phyloP scores from a whole-genome alignment of 1,140 invertebrate species.

The Euura lappo region DNA sequence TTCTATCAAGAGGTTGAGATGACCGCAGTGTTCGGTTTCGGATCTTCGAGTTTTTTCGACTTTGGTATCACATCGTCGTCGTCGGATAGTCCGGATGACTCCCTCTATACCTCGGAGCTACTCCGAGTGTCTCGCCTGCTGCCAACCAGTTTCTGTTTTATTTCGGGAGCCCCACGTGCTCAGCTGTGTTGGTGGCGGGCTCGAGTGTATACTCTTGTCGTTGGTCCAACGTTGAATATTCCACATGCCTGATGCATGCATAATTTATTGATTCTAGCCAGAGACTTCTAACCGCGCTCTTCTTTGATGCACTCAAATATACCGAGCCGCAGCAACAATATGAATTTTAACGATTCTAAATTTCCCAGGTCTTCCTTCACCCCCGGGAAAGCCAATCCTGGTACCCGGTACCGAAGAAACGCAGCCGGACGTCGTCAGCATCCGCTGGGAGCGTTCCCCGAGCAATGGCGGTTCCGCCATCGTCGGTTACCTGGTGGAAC shows the following conservation, averaged over 20 bases:
- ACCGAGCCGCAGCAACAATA: too few relatives aligned
- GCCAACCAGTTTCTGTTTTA: slow-evolving; percentile 53
- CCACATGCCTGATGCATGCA: neutral
- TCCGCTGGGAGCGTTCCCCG: slow-evolving; percentile 83
- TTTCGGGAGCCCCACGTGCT: slow-evolving; percentile 54
- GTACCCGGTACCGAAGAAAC: slow-evolving; percentile 70
- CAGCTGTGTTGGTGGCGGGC: slow-evolving; percentile 38
- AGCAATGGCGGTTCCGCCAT: slow-evolving; percentile 90
- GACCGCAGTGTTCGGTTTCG: slow-evolving; percentile 22
- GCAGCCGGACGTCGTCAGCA: slow-evolving; percentile 83
- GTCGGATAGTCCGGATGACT: slow-evolving; percentile 30
- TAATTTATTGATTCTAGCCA: neutral
- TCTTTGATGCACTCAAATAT: too few relatives aligned
- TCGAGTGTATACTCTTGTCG: slow-evolving; percentile 22
- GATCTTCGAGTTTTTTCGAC: slow-evolving; percentile 26
- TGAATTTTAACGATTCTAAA: too few relatives aligned
- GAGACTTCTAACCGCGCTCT: too few relatives aligned
- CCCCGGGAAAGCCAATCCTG: slow-evolving; percentile 79
- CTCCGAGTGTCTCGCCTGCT: slow-evolving; percentile 35
- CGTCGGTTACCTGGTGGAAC: slow-evolving; percentile 82
- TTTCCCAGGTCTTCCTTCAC: slow-evolving; percentile 73
- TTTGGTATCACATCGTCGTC: slow-evolving; percentile 26
- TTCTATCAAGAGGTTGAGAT: too few relatives aligned
- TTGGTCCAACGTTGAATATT: neutral
- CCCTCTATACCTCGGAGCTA: slow-evolving; percentile 6